Base-by-base conservation (phyloP, 1,140 invertebrate species). In the Vanessa tameamea region DNA sequence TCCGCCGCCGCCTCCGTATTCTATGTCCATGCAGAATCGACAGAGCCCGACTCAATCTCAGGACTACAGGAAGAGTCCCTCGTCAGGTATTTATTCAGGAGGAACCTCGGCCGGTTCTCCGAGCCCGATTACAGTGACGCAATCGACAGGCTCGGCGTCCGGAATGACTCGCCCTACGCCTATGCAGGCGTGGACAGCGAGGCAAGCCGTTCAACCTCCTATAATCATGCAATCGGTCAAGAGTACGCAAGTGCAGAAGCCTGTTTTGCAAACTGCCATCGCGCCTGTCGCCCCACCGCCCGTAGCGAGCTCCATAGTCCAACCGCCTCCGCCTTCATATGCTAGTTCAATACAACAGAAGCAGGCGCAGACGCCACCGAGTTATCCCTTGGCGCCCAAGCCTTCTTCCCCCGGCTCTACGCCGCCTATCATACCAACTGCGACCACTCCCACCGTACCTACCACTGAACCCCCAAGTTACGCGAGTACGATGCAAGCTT, bases 151-250 rank as follows among this genome's bases (percentile, higher is more conserved):
- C 16, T 93, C 78, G 93, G 93, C 94, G 55, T 83, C 93, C 23
- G 94, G 94, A 2, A 95, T 96, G 94, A 94, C 96, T 15, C 93
- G 95, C 78, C 96, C 96, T 3, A 96, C 96, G 61, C 96, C 96
- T 4, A 89, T 96, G 23, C 95, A 96, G 83, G 95, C 96, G 61
- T 96, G 95, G 95, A 95, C 96, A n/a, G 96, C 96, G 59, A 94
- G 96, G 55, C 96, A 97, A 86, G 95, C 97, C 16, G 96, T 97
- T 81, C 97, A 98, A 83, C 96, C 97, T 15, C 98, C 97, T 0
- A 97, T 99, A 70, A 98, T 99, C 47, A 98, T 99, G 98, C 98
- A 99, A 86, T 98, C 97, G 26, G 98, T 99, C 1, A 98, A 98
- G 86, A 98, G 97, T 93, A 98, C 97, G 0, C 97, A 98, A 88